Conservation (phyloP, 2,797 vertebrate species). For the Melanotaenia trifasciata region DNA sequence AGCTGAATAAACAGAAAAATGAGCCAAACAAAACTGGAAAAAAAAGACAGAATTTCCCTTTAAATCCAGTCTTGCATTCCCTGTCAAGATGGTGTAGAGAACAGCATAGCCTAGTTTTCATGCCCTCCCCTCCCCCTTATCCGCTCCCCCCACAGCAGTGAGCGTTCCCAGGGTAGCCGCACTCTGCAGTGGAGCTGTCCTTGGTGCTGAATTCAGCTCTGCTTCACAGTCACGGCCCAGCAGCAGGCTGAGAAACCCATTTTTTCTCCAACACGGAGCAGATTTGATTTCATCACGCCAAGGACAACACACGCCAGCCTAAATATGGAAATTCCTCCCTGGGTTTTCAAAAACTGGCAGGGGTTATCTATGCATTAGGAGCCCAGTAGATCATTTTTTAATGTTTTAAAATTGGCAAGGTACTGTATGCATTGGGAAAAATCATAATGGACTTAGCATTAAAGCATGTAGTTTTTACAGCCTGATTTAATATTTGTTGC, state of each 20-base stretch:
- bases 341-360: conserved; percentile 7
- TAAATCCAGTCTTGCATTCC: conserved; percentile 14
- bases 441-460: conserved; percentile 13
- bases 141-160: conserved; percentile 27
- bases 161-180: conserved; percentile 58
- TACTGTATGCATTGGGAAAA: conserved; percentile 51
- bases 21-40: conserved; percentile 4
- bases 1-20: too few relatives aligned
- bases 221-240: conserved; percentile 50
- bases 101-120: conserved; percentile 72
- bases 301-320: conserved; percentile 37
- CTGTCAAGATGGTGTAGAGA: conserved; percentile 53
- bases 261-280: conserved; percentile 39
- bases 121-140: conserved; percentile 2
- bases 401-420: conserved; percentile 10
- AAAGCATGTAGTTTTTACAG: conserved; percentile 1
- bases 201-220: conserved; percentile 80
- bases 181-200: conserved; percentile 77
- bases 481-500: conserved; percentile 11
- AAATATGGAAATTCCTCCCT: conserved; percentile 47
- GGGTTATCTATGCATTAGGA: conserved; percentile 16
- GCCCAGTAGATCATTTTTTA: conserved; percentile 1
- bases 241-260: conserved; percentile 43
- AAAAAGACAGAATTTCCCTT: conserved; percentile 15
- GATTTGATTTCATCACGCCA: conserved; percentile 50